Conservation (phyloP, 2,113 vertebrate species). For the Hippocampus comes region DNA sequence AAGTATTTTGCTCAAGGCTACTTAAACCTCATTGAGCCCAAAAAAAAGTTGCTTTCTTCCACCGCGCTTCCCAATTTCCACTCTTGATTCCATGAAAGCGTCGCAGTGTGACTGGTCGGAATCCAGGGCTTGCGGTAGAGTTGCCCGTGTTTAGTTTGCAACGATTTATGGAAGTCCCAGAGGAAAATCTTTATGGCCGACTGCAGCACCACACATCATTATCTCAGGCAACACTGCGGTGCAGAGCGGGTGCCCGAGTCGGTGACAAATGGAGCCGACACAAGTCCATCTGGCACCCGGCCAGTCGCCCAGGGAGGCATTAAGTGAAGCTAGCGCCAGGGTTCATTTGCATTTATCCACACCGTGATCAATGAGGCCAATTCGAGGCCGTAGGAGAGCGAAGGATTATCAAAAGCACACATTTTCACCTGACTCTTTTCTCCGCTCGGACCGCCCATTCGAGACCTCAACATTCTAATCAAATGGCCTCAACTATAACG, state of each 20-base stretch:
- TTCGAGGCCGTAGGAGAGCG: constrained; percentile 37
- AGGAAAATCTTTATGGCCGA: constrained; percentile 29
- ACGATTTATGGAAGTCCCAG: constrained; percentile 53
- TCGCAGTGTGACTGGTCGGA: not conserved
- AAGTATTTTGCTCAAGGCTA: not conserved
- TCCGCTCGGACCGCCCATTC: constrained; percentile 2
- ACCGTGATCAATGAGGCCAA: constrained; percentile 66
- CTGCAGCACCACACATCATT: constrained; percentile 50
- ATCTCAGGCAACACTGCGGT: constrained; percentile 28
- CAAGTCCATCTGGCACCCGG: constrained; percentile 58
- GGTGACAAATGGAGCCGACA: constrained; percentile 49
- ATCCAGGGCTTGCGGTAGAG: not conserved
- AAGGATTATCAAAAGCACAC: constrained; percentile 12
- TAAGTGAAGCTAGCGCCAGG: constrained; percentile 44
- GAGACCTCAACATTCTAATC: constrained; percentile 17
- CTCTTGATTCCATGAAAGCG: not conserved
- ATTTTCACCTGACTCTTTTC: constrained; percentile 12
- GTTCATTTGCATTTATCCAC: constrained; percentile 46
- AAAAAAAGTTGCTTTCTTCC: not conserved
- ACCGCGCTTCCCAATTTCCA: not conserved
- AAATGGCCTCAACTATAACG: constrained; percentile 19
- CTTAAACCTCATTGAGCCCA: not conserved
- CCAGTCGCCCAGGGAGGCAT: constrained; percentile 55
- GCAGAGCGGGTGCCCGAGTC: constrained; percentile 8
- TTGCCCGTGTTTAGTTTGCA: constrained; percentile 5